Percentiles rank a stretch among this genome's conserved stretches.
Conservation (phyloP, 1,140 invertebrate genomes). For the Lycorma delicatula region DNA sequence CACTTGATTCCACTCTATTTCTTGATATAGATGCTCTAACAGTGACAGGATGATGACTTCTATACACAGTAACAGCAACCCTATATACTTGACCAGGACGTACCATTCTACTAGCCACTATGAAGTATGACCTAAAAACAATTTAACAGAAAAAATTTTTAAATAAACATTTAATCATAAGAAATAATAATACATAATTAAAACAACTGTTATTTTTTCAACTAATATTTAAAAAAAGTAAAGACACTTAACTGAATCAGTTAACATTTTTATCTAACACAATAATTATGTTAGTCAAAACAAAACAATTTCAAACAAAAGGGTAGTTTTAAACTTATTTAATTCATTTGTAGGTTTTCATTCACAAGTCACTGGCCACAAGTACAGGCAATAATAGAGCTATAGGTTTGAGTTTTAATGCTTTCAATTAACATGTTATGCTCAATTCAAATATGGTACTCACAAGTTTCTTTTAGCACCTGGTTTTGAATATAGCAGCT, state of each 20-base stretch:
- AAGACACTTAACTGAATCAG: not conserved
- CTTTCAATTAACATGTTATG: too few species aligned
- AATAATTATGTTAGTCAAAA: not conserved
- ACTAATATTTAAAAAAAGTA: not conserved
- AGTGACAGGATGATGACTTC: slow-evolving; percentile 59
- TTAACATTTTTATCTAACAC: not conserved
- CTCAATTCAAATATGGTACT: too few species aligned
- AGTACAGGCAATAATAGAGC: too few species aligned
- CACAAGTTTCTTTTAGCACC: too few species aligned
- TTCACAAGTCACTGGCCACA: too few species aligned
- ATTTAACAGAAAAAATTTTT: slow-evolving; percentile 9
- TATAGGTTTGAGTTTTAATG: too few species aligned
- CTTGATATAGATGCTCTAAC: slow-evolving; percentile 75
- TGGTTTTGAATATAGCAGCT: too few species aligned
- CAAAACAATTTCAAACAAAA: not conserved
- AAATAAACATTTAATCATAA: slow-evolving; percentile 13
- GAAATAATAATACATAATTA: not conserved
- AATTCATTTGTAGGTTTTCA: too few species aligned
- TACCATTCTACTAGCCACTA: slow-evolving; percentile 76
- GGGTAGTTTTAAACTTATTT: not conserved
- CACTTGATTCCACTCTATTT: slow-evolving; percentile 76
- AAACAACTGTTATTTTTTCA: not conserved
- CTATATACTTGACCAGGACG: slow-evolving; percentile 79
- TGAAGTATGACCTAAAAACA: slow-evolving; percentile 67
- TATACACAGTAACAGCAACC: slow-evolving; percentile 67